Conservation (phyloP, 2,888 invertebrate species). For the Callimorpha dominula region DNA sequence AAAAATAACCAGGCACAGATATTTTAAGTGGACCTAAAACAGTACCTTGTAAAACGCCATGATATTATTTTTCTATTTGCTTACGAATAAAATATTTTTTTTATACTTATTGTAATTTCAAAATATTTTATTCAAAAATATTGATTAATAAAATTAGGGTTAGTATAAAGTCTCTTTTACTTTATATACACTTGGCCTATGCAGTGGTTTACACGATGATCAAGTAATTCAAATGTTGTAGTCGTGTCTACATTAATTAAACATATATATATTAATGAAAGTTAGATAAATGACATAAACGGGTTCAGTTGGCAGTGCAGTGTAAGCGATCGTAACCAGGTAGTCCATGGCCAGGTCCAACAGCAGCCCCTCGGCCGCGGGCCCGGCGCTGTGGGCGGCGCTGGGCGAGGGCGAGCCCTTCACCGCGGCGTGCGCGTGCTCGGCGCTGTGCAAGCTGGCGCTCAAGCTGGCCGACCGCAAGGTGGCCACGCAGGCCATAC, state of each 20-base stretch:
- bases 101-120: neutral
- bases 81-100: neutral
- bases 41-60: neutral
- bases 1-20: neutral
- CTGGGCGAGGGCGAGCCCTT: constrained; percentile 98
- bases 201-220: neutral
- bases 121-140: neutral
- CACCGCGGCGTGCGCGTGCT: constrained; percentile 96
- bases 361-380: constrained; percentile 18
- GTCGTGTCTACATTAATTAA: neutral
- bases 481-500: constrained; percentile 92
- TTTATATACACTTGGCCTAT: neutral
- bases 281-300: neutral
- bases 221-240: neutral
- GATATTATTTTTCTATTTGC: neutral
- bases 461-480: constrained; percentile 73
- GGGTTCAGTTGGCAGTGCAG: neutral
- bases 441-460: constrained; percentile 96
- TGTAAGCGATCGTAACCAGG: too few relatives aligned
- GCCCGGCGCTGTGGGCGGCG: constrained; percentile 91
- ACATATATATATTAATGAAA: neutral
- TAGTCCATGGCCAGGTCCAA: neutral
- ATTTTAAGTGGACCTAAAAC: neutral
- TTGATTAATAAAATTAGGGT: neutral
- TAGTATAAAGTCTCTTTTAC: neutral